Conservation (phyloP, 2,113 vertebrate genomes). For the Nyctereutes procyonoides region DNA sequence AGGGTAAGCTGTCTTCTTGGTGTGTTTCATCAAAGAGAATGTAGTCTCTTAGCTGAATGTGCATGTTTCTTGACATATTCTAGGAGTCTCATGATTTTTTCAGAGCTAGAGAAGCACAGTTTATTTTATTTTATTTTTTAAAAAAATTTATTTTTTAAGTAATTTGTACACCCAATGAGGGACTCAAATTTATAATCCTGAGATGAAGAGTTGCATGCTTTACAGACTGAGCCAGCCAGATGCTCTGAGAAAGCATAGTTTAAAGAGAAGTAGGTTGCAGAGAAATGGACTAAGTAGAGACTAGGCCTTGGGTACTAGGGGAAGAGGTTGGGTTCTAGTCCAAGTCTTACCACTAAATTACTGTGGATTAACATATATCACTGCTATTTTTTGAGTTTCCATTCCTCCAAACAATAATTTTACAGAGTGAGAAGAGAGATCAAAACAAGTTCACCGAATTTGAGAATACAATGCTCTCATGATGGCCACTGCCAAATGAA, state of each 20-base stretch:
- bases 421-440: not conserved
- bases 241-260: not conserved
- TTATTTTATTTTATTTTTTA: not conserved
- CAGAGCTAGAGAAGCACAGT: not conserved
- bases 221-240: not conserved
- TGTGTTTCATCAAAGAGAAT: not conserved
- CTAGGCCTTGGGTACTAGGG: not conserved
- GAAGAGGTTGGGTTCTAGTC: not conserved
- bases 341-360: not conserved
- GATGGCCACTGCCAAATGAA: not conserved
- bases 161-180: not conserved
- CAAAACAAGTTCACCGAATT: not conserved
- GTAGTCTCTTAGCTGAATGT: not conserved
- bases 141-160: not conserved
- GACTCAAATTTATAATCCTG: not conserved
- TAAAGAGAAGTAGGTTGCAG: not conserved
- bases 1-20: not conserved
- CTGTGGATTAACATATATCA: not conserved
- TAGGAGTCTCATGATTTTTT: not conserved
- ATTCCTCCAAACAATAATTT: not conserved
- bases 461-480: not conserved
- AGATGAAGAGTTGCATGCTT: not conserved
- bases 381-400: not conserved
- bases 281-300: not conserved
- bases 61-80: not conserved